phyloP scores from a whole-genome alignment of 2,888 invertebrate genomes.

The Apamea crenata region DNA sequence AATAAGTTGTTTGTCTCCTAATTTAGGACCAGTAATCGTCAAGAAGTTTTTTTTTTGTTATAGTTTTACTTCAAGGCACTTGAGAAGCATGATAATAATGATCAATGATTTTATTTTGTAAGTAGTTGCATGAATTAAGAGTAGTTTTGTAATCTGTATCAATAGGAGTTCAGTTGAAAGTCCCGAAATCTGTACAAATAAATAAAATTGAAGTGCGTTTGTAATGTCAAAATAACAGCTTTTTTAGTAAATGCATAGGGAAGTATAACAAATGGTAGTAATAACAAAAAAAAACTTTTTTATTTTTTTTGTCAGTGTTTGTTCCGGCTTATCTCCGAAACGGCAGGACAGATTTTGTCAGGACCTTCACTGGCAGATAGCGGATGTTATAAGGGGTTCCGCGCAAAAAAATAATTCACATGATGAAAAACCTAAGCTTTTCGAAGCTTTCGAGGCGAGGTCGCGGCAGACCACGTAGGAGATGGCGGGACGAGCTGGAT shows the following conservation, averaged over 20 bases:
- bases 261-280: too few relatives aligned
- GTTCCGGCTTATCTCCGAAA: not conserved
- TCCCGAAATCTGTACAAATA: too few relatives aligned
- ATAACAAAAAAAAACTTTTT: too few relatives aligned
- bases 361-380: not conserved
- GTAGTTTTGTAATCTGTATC: too few relatives aligned
- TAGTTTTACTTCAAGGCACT: not conserved
- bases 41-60: not conserved
- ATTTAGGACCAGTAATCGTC: not conserved
- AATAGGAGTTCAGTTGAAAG: too few relatives aligned
- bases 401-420: not conserved
- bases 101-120: too few relatives aligned
- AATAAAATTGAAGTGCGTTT: too few relatives aligned
- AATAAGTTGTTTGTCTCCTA: constrained; percentile 27
- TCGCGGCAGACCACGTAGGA: too few relatives aligned
- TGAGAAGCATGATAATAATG: not conserved
- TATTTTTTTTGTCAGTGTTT: not conserved
- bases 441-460: too few relatives aligned
- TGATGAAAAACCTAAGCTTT: not conserved
- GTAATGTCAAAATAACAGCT: too few relatives aligned
- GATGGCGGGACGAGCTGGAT: too few relatives aligned
- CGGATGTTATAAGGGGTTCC: not conserved
- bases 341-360: not conserved
- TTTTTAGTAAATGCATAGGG: too few relatives aligned
- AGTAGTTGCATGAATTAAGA: not conserved